Conservation (phyloP, 1,140 invertebrate genomes). For the Heterodera carotae region DNA sequence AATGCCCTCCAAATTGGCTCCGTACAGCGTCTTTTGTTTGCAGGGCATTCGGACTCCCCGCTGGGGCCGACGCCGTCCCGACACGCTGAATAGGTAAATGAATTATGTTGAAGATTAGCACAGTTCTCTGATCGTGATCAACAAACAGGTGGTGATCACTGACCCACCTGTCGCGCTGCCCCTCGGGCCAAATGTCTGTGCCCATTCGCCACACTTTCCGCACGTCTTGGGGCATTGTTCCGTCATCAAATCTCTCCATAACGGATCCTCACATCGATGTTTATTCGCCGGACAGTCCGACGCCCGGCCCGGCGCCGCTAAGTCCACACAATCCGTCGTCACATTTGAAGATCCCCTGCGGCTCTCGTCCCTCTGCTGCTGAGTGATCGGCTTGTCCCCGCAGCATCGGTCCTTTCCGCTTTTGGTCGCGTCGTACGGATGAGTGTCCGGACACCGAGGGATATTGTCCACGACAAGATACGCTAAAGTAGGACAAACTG, state of each 20-base stretch:
- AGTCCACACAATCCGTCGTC: slow-evolving; percentile 13
- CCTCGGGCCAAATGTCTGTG: background rate
- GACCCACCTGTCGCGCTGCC: background rate
- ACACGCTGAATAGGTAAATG: slow-evolving; percentile 12
- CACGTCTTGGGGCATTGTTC: slow-evolving; percentile 27
- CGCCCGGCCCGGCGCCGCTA: slow-evolving; percentile 3
- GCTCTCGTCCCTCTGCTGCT: background rate
- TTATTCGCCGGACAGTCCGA: slow-evolving; percentile 29
- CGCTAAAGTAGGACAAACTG: background rate
- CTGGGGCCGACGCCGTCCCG: slow-evolving; percentile 13
- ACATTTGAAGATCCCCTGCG: background rate
- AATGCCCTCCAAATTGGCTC: slow-evolving; percentile 22
- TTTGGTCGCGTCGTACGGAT: slow-evolving; percentile 8
- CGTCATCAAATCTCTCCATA: slow-evolving; percentile 26
- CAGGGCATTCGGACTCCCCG: slow-evolving; percentile 16
- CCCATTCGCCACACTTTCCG: slow-evolving; percentile 8
- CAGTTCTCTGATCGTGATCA: too few relatives aligned
- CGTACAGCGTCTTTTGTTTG: slow-evolving; percentile 2
- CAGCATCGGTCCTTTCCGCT: slow-evolving; percentile 15
- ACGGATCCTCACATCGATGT: slow-evolving; percentile 18
- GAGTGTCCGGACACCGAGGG: background rate
- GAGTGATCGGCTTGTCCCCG: slow-evolving; percentile 6
- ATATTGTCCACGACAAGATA: background rate
- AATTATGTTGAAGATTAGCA: too few relatives aligned
- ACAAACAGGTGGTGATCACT: background rate